phyloP scores from a whole-genome alignment of 2,797 vertebrate genomes.

The Leptatherina wallacei region DNA sequence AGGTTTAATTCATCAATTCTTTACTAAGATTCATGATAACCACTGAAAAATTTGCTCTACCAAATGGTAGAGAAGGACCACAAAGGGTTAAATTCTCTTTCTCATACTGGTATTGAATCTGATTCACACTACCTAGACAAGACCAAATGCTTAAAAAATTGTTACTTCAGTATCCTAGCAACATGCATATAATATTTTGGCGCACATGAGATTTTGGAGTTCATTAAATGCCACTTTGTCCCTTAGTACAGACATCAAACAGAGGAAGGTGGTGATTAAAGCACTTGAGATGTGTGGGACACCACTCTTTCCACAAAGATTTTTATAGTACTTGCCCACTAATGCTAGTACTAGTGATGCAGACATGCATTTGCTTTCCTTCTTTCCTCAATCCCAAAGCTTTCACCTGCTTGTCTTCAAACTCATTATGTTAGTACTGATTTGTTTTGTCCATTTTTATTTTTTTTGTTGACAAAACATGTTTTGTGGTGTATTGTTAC shows the following conservation, averaged over 20 bases:
- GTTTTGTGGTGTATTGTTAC: background rate
- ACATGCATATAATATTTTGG: background rate
- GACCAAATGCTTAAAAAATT: background rate
- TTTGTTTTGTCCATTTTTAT: background rate
- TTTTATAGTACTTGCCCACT: background rate
- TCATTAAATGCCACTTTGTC: background rate
- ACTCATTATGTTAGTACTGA: background rate
- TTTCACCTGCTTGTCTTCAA: background rate
- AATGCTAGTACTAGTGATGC: background rate
- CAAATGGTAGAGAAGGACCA: too few relatives aligned
- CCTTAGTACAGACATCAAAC: background rate
- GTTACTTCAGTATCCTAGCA: background rate
- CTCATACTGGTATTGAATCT: background rate
- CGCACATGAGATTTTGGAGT: background rate
- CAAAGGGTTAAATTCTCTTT: background rate
- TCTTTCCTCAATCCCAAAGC: background rate
- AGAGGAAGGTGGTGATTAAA: slow-evolving; percentile 3
- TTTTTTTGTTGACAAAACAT: background rate
- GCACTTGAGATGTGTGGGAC: background rate
- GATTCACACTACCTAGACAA: background rate
- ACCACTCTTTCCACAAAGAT: background rate
- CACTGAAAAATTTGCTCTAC: too few relatives aligned
- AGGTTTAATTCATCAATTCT: too few relatives aligned
- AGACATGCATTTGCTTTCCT: background rate
- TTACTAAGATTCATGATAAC: too few relatives aligned